Conservation (phyloP, 2,888 invertebrate species). For the Gryllus longicercus region DNA sequence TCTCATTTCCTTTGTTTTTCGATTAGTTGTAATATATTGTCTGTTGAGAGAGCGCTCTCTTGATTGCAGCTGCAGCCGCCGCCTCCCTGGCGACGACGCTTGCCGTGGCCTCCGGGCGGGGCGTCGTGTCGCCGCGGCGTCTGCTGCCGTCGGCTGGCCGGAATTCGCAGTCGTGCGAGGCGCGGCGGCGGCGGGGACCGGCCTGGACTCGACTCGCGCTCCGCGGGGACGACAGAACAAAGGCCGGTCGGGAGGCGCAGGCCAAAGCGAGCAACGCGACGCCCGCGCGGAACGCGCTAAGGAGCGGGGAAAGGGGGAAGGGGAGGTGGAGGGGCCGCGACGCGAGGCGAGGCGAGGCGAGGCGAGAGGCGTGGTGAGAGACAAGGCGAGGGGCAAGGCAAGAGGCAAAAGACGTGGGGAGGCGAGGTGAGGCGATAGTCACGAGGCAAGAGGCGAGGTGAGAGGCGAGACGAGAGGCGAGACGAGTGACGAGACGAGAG, state of each 20-base stretch:
- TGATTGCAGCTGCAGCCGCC: too few relatives aligned
- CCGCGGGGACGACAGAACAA: conserved; percentile 17
- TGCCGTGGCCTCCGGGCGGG: too few relatives aligned
- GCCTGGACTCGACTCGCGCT: not conserved
- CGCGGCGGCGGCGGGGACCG: not conserved
- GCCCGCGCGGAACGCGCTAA: not conserved
- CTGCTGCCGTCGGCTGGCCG: too few relatives aligned
- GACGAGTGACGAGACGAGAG: not conserved
- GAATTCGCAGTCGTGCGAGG: not conserved
- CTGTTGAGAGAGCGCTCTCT: too few relatives aligned
- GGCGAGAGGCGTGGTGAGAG: not conserved
- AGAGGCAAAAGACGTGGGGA: not conserved
- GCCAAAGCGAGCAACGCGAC: not conserved
- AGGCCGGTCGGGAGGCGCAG: not conserved
- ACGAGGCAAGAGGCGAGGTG: not conserved
- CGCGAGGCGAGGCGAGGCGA: not conserved
- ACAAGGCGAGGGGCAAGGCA: not conserved
- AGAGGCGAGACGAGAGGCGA: not conserved
- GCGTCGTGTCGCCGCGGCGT: too few relatives aligned
- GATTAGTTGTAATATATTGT: too few relatives aligned
- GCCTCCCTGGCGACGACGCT: too few relatives aligned
- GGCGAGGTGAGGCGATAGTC: not conserved
- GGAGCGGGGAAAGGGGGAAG: not conserved
- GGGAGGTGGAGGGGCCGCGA: not conserved
- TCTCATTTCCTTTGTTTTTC: too few relatives aligned